Evolutionary conservation across 2,888 invertebrate species (phyloP), one percentile per base, ranked within the genome.

Genomic region (Callimorpha dominula): DNA sequence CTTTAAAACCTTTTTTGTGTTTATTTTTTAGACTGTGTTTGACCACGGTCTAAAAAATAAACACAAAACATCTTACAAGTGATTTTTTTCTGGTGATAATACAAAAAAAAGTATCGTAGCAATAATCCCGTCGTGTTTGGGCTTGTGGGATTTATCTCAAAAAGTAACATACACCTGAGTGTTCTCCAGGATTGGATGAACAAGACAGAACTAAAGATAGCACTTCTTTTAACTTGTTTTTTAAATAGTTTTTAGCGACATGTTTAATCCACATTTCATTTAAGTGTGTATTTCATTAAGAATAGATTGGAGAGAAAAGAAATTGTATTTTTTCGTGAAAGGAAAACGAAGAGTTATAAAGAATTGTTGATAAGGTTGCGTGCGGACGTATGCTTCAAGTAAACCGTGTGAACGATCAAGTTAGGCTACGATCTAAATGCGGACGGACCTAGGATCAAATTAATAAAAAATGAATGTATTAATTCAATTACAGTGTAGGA

Each of bases 371-470:
- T 46, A 64, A n/a, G 40, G 20, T 69, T 65, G 72, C 68, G 65
- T 72, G 72, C 65, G 20, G 40, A 65, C 12, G 52, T 40, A 12
- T 54, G 11, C 31, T 72, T 68, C 52, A 63, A 43, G 8, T 15
- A 42, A 71, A 52, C 43, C 14, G 20, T 72, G 54, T 43, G 40
- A 69, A 17, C 42, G 49, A 64, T 63, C 50, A 2, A 31, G 57
- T 65, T 72, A 40, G 77, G 81, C 74, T 77, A 74, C 49, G 60
- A 81, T 74, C 79, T 68, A 17, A 49, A 68, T 60, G 54, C n/a
- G 17, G 42, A 20, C 72, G 11, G 49, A 72, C 68, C 11, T 68
- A 4, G 31, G 8, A 46, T 46, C 49, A n/a, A n/a, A n/a, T 70
- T 54, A 17, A 50, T 8, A 4, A 49, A 17, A 62, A n/a, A n/a